Percentiles rank a stretch among this genome's conserved stretches.
phyloP scores from a whole-genome alignment of 1,140 invertebrate genomes.

The Brachionus angularis region DNA sequence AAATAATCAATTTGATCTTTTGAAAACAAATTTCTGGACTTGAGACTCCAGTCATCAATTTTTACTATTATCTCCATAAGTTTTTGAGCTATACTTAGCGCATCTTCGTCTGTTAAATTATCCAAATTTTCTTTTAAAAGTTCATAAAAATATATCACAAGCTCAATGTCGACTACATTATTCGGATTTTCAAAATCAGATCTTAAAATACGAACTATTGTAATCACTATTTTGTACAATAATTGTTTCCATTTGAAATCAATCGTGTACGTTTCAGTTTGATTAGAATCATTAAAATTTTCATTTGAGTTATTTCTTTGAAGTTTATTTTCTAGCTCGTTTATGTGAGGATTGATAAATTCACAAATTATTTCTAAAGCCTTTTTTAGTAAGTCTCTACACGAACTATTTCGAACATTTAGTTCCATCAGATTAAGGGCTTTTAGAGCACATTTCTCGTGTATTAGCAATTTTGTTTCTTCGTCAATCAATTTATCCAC shows the following conservation, averaged over 20 bases:
- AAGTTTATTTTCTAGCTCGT: neutral
- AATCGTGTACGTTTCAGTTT: neutral
- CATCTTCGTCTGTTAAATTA: conserved; percentile 10
- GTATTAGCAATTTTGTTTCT: conserved; percentile 12
- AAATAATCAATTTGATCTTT: neutral
- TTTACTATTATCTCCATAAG: conserved; percentile 40
- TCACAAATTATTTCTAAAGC: conserved; percentile 38
- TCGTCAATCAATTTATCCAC: neutral
- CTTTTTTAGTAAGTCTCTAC: conserved; percentile 24
- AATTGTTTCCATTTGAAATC: conserved; percentile 27
- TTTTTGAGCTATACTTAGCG: conserved; percentile 37
- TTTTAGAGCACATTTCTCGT: conserved; percentile 12
- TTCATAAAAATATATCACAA: conserved; percentile 41
- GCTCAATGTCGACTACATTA: conserved; percentile 33
- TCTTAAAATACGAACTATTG: conserved; percentile 25
- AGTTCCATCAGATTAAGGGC: conserved; percentile 16
- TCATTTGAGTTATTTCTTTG: neutral
- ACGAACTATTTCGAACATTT: conserved; percentile 16
- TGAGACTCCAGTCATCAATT: conserved; percentile 28
- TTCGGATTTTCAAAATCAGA: conserved; percentile 20
- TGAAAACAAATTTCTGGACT: neutral
- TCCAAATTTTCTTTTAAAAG: conserved; percentile 36
- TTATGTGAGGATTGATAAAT: neutral
- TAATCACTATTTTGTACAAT: conserved; percentile 35
- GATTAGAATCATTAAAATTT: neutral